Base-by-base conservation (phyloP, 2,797 vertebrate species). In the Gallinago nigripennis region DNA sequence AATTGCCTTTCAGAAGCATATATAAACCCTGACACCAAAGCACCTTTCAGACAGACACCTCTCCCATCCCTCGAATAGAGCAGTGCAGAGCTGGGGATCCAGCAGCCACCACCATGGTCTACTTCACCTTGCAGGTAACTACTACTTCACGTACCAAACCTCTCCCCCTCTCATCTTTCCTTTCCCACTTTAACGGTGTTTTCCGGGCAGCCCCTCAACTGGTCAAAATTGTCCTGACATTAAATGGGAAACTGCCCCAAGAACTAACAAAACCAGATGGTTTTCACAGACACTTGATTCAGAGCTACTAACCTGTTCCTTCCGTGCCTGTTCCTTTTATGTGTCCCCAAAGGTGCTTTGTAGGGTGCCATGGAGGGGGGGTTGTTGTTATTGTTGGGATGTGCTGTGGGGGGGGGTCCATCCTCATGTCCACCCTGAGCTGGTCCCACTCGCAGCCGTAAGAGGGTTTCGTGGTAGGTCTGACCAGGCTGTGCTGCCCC, bases 61-160 rank as follows among this genome's bases (percentile, higher is more conserved):
- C 95, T 83, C 72, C 81, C 90, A 82, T n/a, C 84, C 58, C 88
- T 82, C 2, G 2, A n/a, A 4, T 28, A 11, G 58, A 85, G 66
- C 87, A n/a, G 66, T 11, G 12, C 66, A 16, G 37, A 90, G 68
- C 92, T 9, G 27, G 80, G 70, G 23, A 13, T 24, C 6, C 5
- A 56, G 72, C 86, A 15, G 90, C 89, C 65, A 69, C 45, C 94
- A 96, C 82, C 90, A 97, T 97, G 97, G 65, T 96, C 95, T 96
- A 72, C 80, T 69, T 91, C 57, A 93, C 84, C 76, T 58, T 97
- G 6, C 96, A 97, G 92, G 97, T 97, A 97, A 96, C 88, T 73
- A 3, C 46, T 12, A 8, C 16, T 43, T 27, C 39, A 1, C 1
- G 10, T 6, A 27, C 37, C 28, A 58, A 45, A 20, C 82, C 41